Evolutionary conservation across 2,888 invertebrate species (phyloP), one percentile per base, ranked within the genome.

Genomic region (Scaptomyza caliginosa): DNA sequence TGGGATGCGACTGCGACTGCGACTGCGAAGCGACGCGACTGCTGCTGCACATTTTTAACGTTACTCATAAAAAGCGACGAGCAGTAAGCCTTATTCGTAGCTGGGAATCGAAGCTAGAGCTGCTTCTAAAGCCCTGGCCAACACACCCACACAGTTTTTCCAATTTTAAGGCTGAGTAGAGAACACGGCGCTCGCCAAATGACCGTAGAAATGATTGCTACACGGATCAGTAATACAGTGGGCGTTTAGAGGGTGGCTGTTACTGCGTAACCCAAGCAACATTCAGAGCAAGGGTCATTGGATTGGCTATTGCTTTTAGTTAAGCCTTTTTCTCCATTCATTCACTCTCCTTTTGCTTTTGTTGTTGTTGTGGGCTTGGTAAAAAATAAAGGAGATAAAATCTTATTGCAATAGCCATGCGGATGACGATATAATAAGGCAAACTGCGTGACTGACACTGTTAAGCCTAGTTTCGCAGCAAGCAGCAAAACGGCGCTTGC

Each of bases 91-190:
- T 28, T 21, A 49, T 49, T 51, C 34, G 11, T 21, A 24, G 54
- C 30, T 30, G 6, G 30, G n/a, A 45, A n/a, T 45, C 30, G 21
- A 2, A 34, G 38, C 39, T 51, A 39, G 17, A 48, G 45, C 48
- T 36, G 43, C 30, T 11, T 51, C 21, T 26, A 11, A 10, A 24
- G 60, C 54, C 58, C n/a, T 60, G 57, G 59, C 74, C 57, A 66
- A 70, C 78, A 67, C 74, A 80, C 34, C 16, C 34, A 16, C 34
- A 16, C 16, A 45, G 17, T 76, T 73, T 82, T 86, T 86, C 73
- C 85, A 88, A 86, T 88, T 86, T 86, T 77, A 86, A 86, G 86
- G 83, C 85, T 86, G 83, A 86, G 83, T 79, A 79, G 86, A 66
- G 80, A 71, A 74, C 81, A 77, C 79, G 73, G 71, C 67, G 69